Evolutionary conservation across 1,140 invertebrate genomes (phyloP), one percentile per base, ranked within the genome.

Genomic region (Eupristina koningsbergeri): DNA sequence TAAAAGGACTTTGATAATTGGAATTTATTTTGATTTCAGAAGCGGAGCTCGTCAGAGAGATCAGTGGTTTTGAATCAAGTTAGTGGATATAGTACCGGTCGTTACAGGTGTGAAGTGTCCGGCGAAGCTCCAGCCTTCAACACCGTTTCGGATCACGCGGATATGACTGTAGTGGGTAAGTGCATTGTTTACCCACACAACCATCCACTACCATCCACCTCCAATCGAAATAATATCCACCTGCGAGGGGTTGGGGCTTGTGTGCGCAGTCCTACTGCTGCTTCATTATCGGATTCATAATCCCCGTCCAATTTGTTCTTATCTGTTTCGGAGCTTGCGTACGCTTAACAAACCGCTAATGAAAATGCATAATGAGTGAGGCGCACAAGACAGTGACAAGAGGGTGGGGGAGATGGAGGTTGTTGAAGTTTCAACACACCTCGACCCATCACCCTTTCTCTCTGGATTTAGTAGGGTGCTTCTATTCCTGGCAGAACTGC

Each of bases 81-180:
- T 15, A 89, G 89, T 69, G 84, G 92, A 47, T 86, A 89, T 29
- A 91, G 91, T 31, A 91, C 89, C 19, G 93, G 93, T 17, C 87
- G 89, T 41, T 94, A 93, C 88, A 89, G 91, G 63, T 94, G 93
- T 84, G 93, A 94, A 87, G 92, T 94, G 34, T 93, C 93, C 0
- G 93, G 93, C 1, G 93, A 94, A 87, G 93, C 92, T 2, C 91
- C 92, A 11, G 89, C 90, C n/a, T 93, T 93, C 84, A 89, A 92
- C 83, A 93, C 93, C 0, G 93, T 93, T 41, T 91, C 92, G 11
- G 91, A 93, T 41, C 91, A 91, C 50, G 91, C 91, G 53, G 90
- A 92, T 85, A 93, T 93, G 90, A 85, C 90, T 19, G 92, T 93
- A 39, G 93, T 93, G 8, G 92, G 92, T 93, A 84, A 92, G 91